Base-by-base conservation (phyloP, 2,888 invertebrate genomes). In the Caenorhabditis zanzibari region DNA sequence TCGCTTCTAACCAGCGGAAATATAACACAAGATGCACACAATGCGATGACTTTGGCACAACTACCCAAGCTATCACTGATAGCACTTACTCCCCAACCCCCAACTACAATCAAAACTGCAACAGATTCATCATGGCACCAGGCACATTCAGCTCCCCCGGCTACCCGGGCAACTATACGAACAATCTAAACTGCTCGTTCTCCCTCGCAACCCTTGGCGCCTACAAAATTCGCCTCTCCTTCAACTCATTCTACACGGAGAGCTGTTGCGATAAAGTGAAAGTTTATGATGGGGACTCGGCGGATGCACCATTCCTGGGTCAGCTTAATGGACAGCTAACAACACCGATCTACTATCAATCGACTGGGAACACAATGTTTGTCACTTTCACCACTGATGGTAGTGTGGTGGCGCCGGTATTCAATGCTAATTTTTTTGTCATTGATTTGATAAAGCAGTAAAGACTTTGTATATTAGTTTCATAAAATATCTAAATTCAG, bases 351-450 rank as follows among this genome's bases (percentile, higher is more conserved):
- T 24, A 10, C 14, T 5, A 38, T 0, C 7, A 38, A n/a, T 73
- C 72, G 2, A 24, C 61, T 38, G 49, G 49, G 24, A 73, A 73
- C 52, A 44, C 14, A 19, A 24, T 73, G 72, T 61, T 24, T 14
- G 47, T 71, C 1, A 26, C 32, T 14, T 71, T 71, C 59, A 71
- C 9, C 4, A 59, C 71, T 19, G 71, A 71, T 47, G 38, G 22
- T 12, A 61, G 61, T 22, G 61, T 61, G 0, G 61, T 61, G 22
- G 12, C 0, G 5, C 22, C 19, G 12, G 61, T 38, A 0, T 61
- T 61, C 22, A 41, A 14, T 14, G 61, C 61, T 2, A n/a, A 58
- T 9, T 58, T 58, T n/a, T 58, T 58, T 58, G 58, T 58, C 58
- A 35, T 19, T 58, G 32, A 19, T 58, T 58, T 58, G 32, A 58